Evolutionary conservation across 2,113 vertebrate genomes (phyloP).

Genomic region (Mystacornis crossleyi): DNA sequence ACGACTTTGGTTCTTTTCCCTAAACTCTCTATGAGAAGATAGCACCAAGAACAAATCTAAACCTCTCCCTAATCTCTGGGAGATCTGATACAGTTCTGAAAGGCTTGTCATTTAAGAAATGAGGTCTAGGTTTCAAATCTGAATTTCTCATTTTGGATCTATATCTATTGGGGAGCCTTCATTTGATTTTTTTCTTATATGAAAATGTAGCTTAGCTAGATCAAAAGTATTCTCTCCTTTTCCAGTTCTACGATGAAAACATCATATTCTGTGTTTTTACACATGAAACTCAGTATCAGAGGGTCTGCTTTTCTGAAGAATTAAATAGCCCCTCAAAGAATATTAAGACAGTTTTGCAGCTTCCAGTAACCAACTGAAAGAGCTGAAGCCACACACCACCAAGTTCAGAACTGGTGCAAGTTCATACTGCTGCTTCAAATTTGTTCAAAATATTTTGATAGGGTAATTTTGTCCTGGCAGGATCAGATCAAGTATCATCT

Average conservation of each 20-base stretch:
- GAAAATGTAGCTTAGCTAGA: neutral
- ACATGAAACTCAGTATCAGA: neutral
- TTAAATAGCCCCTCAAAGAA: neutral
- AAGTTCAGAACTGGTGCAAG: neutral
- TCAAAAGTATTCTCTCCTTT: neutral
- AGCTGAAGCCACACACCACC: neutral
- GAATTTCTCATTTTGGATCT: neutral
- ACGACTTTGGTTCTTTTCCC: neutral
- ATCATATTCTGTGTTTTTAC: neutral
- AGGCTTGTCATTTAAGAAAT: neutral
- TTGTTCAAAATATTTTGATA: slow-evolving; percentile 46
- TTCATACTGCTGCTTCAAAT: neutral
- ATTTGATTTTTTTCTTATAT: neutral
- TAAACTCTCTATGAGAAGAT: neutral
- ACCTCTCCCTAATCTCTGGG: neutral
- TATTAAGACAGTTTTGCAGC: neutral
- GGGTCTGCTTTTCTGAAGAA: neutral
- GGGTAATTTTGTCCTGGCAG: slow-evolving; percentile 48
- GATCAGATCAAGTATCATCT: slow-evolving; percentile 35
- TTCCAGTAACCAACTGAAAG: neutral
- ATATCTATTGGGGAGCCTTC: neutral
- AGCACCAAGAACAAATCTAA: neutral
- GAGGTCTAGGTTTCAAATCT: neutral
- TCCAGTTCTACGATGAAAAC: neutral
- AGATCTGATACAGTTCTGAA: neutral